Percentiles rank a stretch among this genome's conserved stretches.
These are phyloP conservation scores for Gorsachius magnificus DNA, from an alignment of 2,797 vertebrate species.

Conservation along the genomic window DNA sequence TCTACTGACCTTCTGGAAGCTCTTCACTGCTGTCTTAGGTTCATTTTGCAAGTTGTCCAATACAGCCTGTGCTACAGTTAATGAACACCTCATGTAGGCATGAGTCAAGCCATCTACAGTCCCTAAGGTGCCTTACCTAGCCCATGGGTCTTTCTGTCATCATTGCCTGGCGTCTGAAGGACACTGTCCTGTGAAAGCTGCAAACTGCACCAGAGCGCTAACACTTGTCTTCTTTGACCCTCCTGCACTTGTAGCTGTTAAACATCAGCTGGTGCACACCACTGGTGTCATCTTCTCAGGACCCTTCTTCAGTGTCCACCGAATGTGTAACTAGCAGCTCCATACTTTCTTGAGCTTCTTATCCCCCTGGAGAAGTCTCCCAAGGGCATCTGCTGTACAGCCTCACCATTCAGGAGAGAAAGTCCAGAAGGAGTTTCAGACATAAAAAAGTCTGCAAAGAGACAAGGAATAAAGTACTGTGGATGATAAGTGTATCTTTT, in stretches of 20 bases:
- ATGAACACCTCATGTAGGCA: background rate
- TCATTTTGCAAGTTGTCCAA: fast-evolving
- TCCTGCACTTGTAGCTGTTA: background rate
- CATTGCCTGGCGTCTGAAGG: background rate
- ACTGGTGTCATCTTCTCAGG: background rate
- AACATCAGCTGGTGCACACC: background rate
- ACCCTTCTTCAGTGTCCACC: background rate
- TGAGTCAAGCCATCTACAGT: background rate
- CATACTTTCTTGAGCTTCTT: background rate
- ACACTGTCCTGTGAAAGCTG: background rate
- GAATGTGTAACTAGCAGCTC: background rate
- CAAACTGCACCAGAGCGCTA: background rate
- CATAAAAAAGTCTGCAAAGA: background rate
- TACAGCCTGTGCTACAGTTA: background rate
- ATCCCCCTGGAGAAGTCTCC: fast-evolving
- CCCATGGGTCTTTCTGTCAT: background rate
- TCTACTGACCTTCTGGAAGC: background rate
- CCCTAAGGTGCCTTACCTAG: background rate
- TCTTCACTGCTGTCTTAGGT: background rate
- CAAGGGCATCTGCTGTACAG: background rate
- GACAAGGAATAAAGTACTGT: background rate
- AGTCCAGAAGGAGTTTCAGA: background rate
- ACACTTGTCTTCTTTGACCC: background rate
- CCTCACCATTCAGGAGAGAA: fast-evolving
- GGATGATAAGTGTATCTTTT: background rate